Conservation (phyloP, 2,113 vertebrate species). For the Coreoperca whiteheadi region DNA sequence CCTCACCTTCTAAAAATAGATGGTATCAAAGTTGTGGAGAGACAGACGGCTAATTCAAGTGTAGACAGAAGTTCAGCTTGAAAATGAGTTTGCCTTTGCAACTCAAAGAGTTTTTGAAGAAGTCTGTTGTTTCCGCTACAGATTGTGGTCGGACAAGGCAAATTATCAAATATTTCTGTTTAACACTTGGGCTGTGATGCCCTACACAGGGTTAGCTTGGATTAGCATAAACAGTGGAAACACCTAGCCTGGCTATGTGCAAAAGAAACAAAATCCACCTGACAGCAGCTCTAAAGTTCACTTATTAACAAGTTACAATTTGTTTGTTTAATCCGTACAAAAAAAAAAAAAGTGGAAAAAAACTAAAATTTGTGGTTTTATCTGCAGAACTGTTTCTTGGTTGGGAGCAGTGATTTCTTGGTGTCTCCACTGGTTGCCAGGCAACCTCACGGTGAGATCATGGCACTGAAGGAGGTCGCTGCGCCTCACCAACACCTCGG, state of each 20-base stretch:
- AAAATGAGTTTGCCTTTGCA: constrained; percentile 38
- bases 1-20: constrained; percentile 75
- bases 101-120: background rate
- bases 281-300: background rate
- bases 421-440: background rate
- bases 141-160: background rate
- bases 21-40: constrained; percentile 36
- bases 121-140: accelerated
- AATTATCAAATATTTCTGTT: background rate
- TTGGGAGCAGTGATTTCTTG: background rate
- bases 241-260: background rate
- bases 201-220: background rate
- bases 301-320: background rate
- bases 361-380: no score
- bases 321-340: background rate
- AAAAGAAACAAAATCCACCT: background rate
- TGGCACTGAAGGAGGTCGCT: no score
- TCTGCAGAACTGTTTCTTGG: background rate
- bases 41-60: constrained; percentile 32
- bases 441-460: no score
- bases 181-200: background rate
- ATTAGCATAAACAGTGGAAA: background rate
- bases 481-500: no score
- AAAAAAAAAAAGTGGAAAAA: background rate
- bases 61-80: constrained; percentile 47